Evolutionary conservation across 2,888 invertebrate species (phyloP), one percentile per base, ranked within the genome.

Genomic region (Heliconius hortense): DNA sequence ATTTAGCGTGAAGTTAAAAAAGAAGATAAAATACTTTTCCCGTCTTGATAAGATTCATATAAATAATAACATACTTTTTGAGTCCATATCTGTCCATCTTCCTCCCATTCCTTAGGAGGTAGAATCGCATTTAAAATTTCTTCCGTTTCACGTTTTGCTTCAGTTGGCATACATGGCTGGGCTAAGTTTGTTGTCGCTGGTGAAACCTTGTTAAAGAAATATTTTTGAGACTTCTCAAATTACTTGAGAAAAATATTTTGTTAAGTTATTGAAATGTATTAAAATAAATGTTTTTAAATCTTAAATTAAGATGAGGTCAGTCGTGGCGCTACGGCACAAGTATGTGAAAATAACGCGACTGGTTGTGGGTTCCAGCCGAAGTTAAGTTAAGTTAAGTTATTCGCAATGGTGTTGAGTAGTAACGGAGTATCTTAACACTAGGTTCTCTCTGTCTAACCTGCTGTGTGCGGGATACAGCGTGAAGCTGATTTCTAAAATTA

Each of bases 81-180:
- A 48, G 96, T 96, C 98, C 98, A 98, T 86, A 97, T 94, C 89
- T 98, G 98, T 1, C 98, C 98, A 82, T 97, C 97, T 87, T 98
- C 98, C 86, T 98, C 97, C 98, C 98, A 99, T 94, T 98, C 98
- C 87, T 97, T 97, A 3, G 99, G 98, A 10, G 99, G 98, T 79
- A 99, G 92, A 84, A 99, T 98, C 24, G 97, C 96, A 90, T 99
- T 98, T 2, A 99, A 92, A 82, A 99, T 97, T 89, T 99, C 98
- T 88, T 97, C 97, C 18, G 98, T 98, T 90, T 98, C 98, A 35
- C 95, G 94, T 82, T 95, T 95, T 31, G 95, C 94, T 82, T 96
- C 96, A 60, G 95, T 95, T 0, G 95, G 93, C 28, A 95, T 87
- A 79, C 95, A 93, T 80, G 95, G 95, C 26, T 95, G 94, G 28